Evolutionary conservation across 2,888 invertebrate genomes (phyloP).

Genomic region (Cheilosia urbana): DNA sequence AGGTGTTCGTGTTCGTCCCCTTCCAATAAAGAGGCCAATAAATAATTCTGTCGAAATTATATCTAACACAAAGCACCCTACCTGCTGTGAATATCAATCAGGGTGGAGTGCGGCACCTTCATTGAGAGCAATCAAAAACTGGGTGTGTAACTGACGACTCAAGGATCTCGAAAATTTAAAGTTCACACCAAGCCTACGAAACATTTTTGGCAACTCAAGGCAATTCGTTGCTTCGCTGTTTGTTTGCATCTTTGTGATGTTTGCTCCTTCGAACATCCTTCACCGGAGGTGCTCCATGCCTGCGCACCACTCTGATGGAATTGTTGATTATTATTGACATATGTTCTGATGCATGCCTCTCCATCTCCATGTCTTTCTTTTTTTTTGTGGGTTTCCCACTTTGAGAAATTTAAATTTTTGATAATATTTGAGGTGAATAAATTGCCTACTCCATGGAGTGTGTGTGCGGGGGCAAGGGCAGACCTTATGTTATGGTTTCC

Average conservation of each 20-base stretch:
- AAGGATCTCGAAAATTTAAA: slow-evolving; percentile 57
- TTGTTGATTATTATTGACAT: slow-evolving; percentile 75
- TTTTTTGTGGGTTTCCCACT: slow-evolving; percentile 26
- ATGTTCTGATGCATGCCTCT: slow-evolving; percentile 60
- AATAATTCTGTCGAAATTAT: slow-evolving; percentile 73
- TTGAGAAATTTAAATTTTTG: slow-evolving; percentile 59
- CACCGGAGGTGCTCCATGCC: slow-evolving; percentile 27
- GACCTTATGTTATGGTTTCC: background rate
- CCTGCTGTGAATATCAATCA: slow-evolving; percentile 71
- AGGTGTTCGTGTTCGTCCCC: slow-evolving; percentile 8
- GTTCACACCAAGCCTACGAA: slow-evolving; percentile 35
- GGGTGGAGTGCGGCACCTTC: slow-evolving; percentile 17
- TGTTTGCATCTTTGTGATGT: slow-evolving; percentile 68
- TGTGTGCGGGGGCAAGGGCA: background rate
- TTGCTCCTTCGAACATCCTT: slow-evolving; percentile 59
- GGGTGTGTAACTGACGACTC: slow-evolving; percentile 43
- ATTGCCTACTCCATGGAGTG: slow-evolving; percentile 2
- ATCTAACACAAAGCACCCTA: slow-evolving; percentile 70
- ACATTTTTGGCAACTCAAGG: slow-evolving; percentile 31
- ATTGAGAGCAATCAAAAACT: slow-evolving; percentile 34
- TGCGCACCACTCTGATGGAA: slow-evolving; percentile 49
- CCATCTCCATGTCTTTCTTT: background rate
- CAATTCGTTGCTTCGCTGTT: background rate
- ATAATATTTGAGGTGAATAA: slow-evolving; percentile 55
- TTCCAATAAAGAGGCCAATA: slow-evolving; percentile 60